phyloP scores from a whole-genome alignment of 2,113 vertebrate species.

The Psammodynastes pulverulentus region DNA sequence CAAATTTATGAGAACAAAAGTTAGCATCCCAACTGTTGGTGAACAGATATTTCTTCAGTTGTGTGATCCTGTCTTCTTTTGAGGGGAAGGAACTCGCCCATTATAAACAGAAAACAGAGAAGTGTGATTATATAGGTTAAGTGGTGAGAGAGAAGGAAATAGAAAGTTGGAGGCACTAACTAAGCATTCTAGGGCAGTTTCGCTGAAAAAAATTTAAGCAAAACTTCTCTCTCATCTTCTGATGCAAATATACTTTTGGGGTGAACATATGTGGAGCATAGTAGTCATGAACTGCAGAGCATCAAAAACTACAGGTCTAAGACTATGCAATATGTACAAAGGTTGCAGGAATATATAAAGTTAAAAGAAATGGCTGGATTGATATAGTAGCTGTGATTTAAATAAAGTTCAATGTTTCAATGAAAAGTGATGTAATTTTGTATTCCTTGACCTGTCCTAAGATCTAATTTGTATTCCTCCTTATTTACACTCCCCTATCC shows the following conservation, averaged over 20 bases:
- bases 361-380: not conserved
- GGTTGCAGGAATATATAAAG: not conserved
- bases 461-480: too few relatives aligned
- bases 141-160: not conserved
- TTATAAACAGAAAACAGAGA: not conserved
- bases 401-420: not conserved
- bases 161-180: not conserved
- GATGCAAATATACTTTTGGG: not conserved
- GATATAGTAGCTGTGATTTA: not conserved
- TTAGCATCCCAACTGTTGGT: not conserved
- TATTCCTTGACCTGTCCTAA: not conserved
- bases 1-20: not conserved
- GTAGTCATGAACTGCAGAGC: not conserved
- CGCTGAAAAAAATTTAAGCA: not conserved
- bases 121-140: not conserved
- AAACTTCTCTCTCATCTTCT: not conserved
- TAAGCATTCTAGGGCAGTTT: not conserved
- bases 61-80: not conserved
- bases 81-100: not conserved
- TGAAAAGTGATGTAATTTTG: not conserved
- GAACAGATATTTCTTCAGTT: not conserved
- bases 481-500: not conserved
- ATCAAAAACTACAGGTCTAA: not conserved
- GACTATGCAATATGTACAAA: not conserved
- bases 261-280: not conserved